Evolutionary conservation across 2,888 invertebrate species (phyloP).

Genomic region (Pantelozetes paolii): DNA sequence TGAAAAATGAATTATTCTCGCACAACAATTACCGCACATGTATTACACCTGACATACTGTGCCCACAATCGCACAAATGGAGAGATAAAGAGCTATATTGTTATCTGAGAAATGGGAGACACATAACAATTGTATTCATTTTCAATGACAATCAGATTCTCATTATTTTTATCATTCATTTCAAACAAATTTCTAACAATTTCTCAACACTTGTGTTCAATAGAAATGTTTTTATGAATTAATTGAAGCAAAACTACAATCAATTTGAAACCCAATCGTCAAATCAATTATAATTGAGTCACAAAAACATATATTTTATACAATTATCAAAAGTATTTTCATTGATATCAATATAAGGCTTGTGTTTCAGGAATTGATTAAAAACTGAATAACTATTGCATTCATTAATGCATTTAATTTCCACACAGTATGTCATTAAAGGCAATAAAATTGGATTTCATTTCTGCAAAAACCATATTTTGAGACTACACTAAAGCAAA

Average conservation of each 20-base stretch:
- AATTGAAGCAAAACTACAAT: background rate
- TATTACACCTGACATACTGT: too few relatives aligned
- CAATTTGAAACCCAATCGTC: background rate
- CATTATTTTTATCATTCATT: too few relatives aligned
- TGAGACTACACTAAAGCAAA: background rate
- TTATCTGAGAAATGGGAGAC: too few relatives aligned
- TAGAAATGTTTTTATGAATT: background rate
- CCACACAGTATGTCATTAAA: slow-evolving; percentile 4
- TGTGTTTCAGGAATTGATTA: background rate
- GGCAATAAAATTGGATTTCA: slow-evolving; percentile 6
- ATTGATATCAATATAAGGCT: background rate
- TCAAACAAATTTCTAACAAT: too few relatives aligned
- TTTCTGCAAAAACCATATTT: background rate
- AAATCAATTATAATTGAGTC: slow-evolving; percentile 11
- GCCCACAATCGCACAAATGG: too few relatives aligned
- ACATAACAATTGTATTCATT: too few relatives aligned
- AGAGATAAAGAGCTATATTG: too few relatives aligned
- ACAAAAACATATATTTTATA: background rate
- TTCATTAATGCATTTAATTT: background rate
- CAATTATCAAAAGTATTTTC: background rate
- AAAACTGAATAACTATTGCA: background rate
- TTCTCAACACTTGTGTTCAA: too few relatives aligned
- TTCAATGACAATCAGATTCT: too few relatives aligned
- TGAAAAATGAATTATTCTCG: slow-evolving; percentile 1
- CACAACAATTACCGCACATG: background rate